Percentiles rank a stretch among this genome's conserved stretches.
Conservation (phyloP, 2,113 vertebrate genomes). For the Ranitomeya variabilis region DNA sequence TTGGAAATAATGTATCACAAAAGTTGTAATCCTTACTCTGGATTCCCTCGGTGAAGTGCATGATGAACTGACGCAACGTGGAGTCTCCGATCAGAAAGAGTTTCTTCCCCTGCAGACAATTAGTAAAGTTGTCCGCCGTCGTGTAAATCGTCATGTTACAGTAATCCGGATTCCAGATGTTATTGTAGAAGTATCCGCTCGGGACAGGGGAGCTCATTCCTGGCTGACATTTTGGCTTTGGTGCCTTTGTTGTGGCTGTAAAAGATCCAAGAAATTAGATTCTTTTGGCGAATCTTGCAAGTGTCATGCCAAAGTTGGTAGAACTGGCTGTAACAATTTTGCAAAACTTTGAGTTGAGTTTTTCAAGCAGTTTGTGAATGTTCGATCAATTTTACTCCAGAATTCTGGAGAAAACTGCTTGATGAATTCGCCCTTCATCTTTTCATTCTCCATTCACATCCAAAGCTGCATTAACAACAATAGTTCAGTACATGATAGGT, state of each 20-base stretch:
- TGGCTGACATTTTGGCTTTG: slow-evolving; percentile 42
- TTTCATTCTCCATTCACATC: too few species aligned
- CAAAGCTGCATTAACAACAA: too few species aligned
- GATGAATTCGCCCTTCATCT: too few species aligned
- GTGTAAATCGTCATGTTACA: slow-evolving; percentile 52
- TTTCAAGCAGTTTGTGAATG: too few species aligned
- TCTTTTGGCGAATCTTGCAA: too few species aligned
- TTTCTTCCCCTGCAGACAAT: slow-evolving; percentile 60
- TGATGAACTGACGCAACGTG: slow-evolving; percentile 47
- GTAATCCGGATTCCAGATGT: slow-evolving; percentile 57
- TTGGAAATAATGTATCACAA: not conserved
- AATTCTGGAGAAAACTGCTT: too few species aligned
- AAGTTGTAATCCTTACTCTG: slow-evolving; percentile 55
- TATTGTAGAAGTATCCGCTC: slow-evolving; percentile 51
- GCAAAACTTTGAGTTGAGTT: too few species aligned
- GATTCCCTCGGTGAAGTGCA: slow-evolving; percentile 52
- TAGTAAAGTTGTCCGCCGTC: slow-evolving; percentile 29
- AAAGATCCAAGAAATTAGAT: not conserved
- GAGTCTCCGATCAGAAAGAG: slow-evolving; percentile 64
- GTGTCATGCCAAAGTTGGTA: too few species aligned
- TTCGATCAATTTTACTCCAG: too few species aligned
- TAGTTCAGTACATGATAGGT: too few species aligned
- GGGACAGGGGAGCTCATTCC: slow-evolving; percentile 51
- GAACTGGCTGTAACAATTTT: too few species aligned
- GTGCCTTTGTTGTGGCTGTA: not conserved